Evolutionary conservation across 2,113 vertebrate species (phyloP), one percentile per base, ranked within the genome.

Genomic region (Chelonoidis abingdonii): DNA sequence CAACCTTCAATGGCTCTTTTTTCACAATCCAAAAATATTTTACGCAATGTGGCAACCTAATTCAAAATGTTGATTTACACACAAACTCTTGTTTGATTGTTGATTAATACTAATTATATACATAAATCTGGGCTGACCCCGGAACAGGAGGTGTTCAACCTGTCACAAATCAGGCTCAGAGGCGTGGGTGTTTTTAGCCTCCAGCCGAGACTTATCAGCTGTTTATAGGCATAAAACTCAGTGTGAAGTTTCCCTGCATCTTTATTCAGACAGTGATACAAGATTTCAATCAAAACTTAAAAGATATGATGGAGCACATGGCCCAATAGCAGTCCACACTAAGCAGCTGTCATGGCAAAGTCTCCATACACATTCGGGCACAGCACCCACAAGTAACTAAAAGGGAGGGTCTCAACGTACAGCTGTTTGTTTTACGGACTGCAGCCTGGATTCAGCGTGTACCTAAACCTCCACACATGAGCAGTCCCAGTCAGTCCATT

Each of bases 31-130:
- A 35, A 92, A 94, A 95, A 75, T 87, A 92, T 89, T 53, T 35
- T 24, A 87, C 5, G 84, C 84, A 75, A 91, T 81, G 84, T 27
- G 86, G 88, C 94, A 94, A 96, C 29, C 95, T 92, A 94, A 98
- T 95, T 94, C 12, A 90, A 94, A 96, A 92, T 3, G 69, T 57
- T 31, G 2, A 93, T 97, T 96, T 94, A 95, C 93, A 87, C 91
- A 35, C 21, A 78, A 81, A 92, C 92, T 96, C 93, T 92, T 88
- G 0, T 25, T 79, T 65, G 52, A 93, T 75, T 84, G 89, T 83
- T 94, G 94, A 94, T 94, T 92, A 94, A 94, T 22, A 93, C 92
- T 89, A 93, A 93, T 89, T 87, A 44, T 75, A 86, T 79, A 93
- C 38, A 69, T 89, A 96, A 94, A 97, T 96, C 93, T 83, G 72